phyloP scores from a whole-genome alignment of 2,888 invertebrate genomes.

The Drosophila robusta region DNA sequence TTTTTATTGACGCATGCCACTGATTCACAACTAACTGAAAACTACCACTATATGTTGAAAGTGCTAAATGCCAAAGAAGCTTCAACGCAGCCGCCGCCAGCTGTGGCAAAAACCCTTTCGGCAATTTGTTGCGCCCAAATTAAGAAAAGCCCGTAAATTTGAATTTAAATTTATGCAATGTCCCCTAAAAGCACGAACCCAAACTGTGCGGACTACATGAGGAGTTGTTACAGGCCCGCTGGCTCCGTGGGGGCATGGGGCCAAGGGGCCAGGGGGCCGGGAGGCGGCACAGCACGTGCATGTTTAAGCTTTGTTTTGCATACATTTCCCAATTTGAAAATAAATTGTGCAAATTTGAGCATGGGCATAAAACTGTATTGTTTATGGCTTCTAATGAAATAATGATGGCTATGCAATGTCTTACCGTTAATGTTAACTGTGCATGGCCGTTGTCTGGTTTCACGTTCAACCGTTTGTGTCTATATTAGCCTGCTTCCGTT shows the following conservation, averaged over 20 bases:
- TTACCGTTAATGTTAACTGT: background rate
- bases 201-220: constrained; percentile 26
- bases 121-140: constrained; percentile 62
- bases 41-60: constrained; percentile 12
- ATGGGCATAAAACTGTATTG: constrained; percentile 21
- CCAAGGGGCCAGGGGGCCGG: background rate
- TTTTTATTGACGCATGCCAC: constrained; percentile 42
- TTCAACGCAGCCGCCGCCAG: constrained; percentile 12
- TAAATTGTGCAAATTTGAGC: constrained; percentile 31
- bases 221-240: constrained; percentile 14
- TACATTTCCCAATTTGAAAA: constrained; percentile 46
- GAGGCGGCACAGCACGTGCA: constrained; percentile 52
- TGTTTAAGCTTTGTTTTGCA: constrained; percentile 51
- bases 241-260: background rate
- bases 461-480: background rate
- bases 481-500: background rate
- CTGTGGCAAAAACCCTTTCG: constrained; percentile 49
- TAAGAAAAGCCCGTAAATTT: constrained; percentile 74
- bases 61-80: background rate
- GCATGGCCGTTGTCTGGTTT: constrained; percentile 17
- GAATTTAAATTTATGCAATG: constrained; percentile 72
- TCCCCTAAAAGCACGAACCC: constrained; percentile 30
- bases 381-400: constrained; percentile 26
- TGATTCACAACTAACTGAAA: constrained; percentile 52
- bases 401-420: constrained; percentile 11